A percentile compares a stretch with the other conserved stretches of the same genome.
Evolutionary conservation across 2,888 invertebrate genomes (phyloP).

Genomic region (Aelia acuminata): DNA sequence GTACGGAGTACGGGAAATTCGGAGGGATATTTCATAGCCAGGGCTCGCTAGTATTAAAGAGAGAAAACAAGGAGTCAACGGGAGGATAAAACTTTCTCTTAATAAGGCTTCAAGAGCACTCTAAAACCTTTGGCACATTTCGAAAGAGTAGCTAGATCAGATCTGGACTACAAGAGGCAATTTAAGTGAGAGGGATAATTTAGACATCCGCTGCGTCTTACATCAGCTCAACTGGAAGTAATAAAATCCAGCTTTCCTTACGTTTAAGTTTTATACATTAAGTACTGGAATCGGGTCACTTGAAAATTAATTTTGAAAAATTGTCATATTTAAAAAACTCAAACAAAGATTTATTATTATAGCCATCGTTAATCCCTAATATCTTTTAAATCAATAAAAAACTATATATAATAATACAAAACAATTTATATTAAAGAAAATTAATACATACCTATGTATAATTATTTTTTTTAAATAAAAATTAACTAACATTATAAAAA

Average conservation of each 20-base stretch:
- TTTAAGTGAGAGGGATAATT: slow-evolving; percentile 48
- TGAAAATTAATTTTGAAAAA: not conserved
- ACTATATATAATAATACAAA: too few species aligned
- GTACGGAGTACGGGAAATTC: not conserved
- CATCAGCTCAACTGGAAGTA: not conserved
- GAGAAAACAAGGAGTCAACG: slow-evolving; percentile 30
- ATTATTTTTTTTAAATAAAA: too few species aligned
- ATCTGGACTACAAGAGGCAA: not conserved
- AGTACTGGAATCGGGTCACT: not conserved
- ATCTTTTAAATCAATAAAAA: too few species aligned
- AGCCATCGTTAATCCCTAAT: too few species aligned
- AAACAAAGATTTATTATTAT: too few species aligned
- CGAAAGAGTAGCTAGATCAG: slow-evolving; percentile 4
- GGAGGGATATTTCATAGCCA: not conserved
- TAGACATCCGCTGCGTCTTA: slow-evolving; percentile 26
- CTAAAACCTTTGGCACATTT: slow-evolving; percentile 35
- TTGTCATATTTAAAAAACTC: too few species aligned
- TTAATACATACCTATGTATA: too few species aligned
- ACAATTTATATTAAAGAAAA: too few species aligned
- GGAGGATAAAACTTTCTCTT: slow-evolving; percentile 26
- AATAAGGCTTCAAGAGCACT: slow-evolving; percentile 28
- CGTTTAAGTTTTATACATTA: not conserved
- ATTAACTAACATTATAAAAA: too few species aligned
- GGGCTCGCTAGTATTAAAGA: not conserved
- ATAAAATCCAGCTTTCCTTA: not conserved